Base-by-base conservation (phyloP, 2,113 vertebrate genomes). In the Hypomesus transpacificus region DNA sequence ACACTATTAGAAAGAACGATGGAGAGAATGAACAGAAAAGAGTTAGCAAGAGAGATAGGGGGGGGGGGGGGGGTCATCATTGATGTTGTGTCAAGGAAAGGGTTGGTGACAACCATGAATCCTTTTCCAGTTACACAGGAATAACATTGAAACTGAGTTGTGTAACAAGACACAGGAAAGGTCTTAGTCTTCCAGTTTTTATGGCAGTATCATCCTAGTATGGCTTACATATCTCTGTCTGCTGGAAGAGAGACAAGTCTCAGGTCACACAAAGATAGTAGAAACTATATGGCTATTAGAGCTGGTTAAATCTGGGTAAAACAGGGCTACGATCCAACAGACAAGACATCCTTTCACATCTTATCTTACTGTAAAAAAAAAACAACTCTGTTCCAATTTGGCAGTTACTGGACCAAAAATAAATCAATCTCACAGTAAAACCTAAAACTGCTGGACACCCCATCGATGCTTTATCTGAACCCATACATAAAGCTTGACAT, bases 181-280 rank as follows among this genome's bases (percentile, higher is more conserved):
- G 31, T 66, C 63, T 58, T 56, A 9, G 34, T 71, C n/a, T 63
- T 53, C 14, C 26, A n/a, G 14, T 31, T 31, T 13, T 51, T 70
- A 14, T 18, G 14, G 28, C 46, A 52, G 18, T 22, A 60, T 51
- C 31, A 64, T 64, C 39, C 9, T 14, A 39, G 61, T 4, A 9
- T 39, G 9, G 4, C 62, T 39, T 64, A 64, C 31, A 18, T 64
- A 11, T 64, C n/a, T n/a, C 31, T 39, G 17, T 64, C 28, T 39
- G 62, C 31, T n/a, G 61, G 61, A 28, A 63, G 53, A 39, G 3
- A 39, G 61, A 63, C 13, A n/a, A 16, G 61, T 63, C 18, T 28
- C 61, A n/a, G 26, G 61, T 63, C 18, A 63, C 61, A 39, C 61
- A 22, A 24, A 61, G 24, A 61, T 22, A 8, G 16, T 56, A 56